Percentiles rank a stretch among this genome's conserved stretches.
Conservation (phyloP, 2,888 invertebrate genomes). For the Labia minor region DNA sequence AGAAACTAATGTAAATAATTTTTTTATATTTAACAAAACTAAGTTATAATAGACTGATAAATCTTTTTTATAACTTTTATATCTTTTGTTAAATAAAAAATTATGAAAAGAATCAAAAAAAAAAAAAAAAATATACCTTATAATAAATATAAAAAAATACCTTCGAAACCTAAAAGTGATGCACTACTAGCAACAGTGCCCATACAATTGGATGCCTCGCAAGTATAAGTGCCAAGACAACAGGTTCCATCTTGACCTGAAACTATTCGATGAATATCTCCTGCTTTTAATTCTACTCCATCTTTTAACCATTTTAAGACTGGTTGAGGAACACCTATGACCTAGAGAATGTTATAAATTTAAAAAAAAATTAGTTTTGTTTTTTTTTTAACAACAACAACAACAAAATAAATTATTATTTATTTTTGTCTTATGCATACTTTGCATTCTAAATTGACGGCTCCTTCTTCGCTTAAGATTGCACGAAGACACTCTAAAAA, state of each 20-base stretch:
- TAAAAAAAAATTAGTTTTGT: background rate
- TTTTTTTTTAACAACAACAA: background rate
- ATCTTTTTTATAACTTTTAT: too few species aligned
- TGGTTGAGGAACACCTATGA: conserved; percentile 83
- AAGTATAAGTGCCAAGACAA: conserved; percentile 80
- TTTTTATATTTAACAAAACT: too few species aligned
- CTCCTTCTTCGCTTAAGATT: conserved; percentile 75
- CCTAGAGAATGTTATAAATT: conserved; percentile 34
- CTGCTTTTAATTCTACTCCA: conserved; percentile 76
- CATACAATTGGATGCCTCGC: conserved; percentile 85
- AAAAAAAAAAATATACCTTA: too few species aligned
- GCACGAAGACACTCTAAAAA: conserved; percentile 78
- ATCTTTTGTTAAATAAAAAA: too few species aligned
- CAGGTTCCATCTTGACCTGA: conserved; percentile 84
- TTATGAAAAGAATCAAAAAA: too few species aligned
- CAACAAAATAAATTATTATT: background rate
- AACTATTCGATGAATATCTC: conserved; percentile 82
- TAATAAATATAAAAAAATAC: too few species aligned
- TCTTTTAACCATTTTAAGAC: conserved; percentile 88
- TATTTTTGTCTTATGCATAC: too few species aligned
- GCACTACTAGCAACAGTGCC: conserved; percentile 81
- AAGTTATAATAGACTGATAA: too few species aligned
- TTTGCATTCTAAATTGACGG: conserved; percentile 85
- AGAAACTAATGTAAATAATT: too few species aligned
- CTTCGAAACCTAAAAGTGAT: conserved; percentile 76